Base-by-base conservation (phyloP, 2,113 vertebrate genomes). In the Pterophyllum scalare region DNA sequence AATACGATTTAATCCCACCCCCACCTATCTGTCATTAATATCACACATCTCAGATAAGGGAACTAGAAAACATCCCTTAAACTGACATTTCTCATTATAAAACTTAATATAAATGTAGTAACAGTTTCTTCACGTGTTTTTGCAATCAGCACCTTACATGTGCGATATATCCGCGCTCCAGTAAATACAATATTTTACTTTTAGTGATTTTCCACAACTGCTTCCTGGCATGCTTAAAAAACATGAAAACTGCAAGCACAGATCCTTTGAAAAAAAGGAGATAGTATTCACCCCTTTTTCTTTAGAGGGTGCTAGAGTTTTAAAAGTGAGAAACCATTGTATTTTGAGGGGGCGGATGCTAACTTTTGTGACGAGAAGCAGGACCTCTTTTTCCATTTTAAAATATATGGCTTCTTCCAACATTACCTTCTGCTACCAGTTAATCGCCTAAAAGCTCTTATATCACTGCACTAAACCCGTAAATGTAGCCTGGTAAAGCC, bases 271-370 rank as follows among this genome's bases (percentile, higher is more conserved):
- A 19, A 59, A 56, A 43, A 33, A 80, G 40, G 28, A 49, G 49
- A 2, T 19, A n/a, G n/a, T n/a, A 35, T 77, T 22, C 60, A 65
- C 52, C 28, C 61, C 54, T 24, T 79, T 83, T 59, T 77, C 81
- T 75, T 79, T 52, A 83, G 85, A 80, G 70, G 77, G 85, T 72
- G 85, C 85, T 80, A 76, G 70, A 67, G 81, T 62, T 58, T 87
- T 76, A 83, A 79, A 79, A 83, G 19, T 57, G 0, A 67, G 14
- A 22, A 13, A 60, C 14, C 1, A 28, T 8, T 13, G 38, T n/a
- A 26, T 46, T 62, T 28, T 72, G 46, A 54, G 1, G 6, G 2
- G 46, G 26, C 46, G 19, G 26, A 49, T 72, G 26, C 46, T 52
- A 72, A 72, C 6, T n/a, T 14, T 3, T 72, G 24, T 52, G 17